These are phyloP conservation scores for Pristionchus exspectatus DNA, from an alignment of 2,888 invertebrate species.

Conservation along the genomic window DNA sequence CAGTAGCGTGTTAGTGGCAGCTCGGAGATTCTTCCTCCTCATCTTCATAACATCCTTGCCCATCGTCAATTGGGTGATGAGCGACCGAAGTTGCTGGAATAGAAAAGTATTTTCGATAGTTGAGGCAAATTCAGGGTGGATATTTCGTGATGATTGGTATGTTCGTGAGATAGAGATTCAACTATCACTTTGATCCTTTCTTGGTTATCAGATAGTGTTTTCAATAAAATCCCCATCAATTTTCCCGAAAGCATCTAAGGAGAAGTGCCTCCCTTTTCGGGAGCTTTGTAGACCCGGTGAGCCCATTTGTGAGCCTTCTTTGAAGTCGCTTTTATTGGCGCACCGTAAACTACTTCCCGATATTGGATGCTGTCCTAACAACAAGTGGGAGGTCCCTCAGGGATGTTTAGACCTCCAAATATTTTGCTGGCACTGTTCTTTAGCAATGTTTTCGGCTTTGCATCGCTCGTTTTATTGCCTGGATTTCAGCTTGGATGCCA, in stretches of 20 bases:
- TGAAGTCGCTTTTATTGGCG: neutral
- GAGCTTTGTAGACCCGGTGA: no score
- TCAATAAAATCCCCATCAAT: no score
- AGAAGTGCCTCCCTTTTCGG: no score
- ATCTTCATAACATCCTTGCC: conserved; percentile 77
- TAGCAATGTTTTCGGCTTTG: neutral
- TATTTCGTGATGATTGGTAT: no score
- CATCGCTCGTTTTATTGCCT: neutral
- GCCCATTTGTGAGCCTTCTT: neutral
- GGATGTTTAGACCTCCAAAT: neutral
- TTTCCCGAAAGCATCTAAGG: no score
- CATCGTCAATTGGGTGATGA: conserved; percentile 77
- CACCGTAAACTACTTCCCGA: neutral
- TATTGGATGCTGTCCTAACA: neutral
- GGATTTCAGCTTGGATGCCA: neutral
- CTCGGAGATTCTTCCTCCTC: conserved; percentile 70
- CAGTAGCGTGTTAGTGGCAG: conserved; percentile 74
- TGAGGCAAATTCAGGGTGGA: no score
- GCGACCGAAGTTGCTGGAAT: conserved; percentile 74
- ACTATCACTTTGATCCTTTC: no score
- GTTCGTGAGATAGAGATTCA: no score
- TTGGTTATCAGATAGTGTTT: no score
- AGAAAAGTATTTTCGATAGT: no score
- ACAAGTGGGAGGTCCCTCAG: neutral
- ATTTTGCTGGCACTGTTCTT: neutral